Conservation (phyloP, 1,140 invertebrate species). For the Ooceraea biroi region DNA sequence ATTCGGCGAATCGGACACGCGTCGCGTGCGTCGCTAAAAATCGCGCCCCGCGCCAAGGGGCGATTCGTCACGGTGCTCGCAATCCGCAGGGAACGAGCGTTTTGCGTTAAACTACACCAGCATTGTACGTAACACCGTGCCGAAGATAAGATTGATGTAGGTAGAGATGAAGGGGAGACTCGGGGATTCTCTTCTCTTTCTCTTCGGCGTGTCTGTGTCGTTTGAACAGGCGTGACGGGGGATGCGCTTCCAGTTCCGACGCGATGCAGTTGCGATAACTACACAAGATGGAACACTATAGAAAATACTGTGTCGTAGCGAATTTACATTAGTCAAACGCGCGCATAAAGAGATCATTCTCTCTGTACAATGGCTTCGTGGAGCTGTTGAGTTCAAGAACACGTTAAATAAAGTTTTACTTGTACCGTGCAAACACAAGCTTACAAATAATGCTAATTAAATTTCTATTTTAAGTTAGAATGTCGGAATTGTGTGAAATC, state of each 20-base stretch:
- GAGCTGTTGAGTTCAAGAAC: not conserved
- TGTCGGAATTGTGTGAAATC: too few relatives aligned
- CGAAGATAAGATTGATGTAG: slow-evolving; percentile 46
- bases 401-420: not conserved
- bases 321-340: slow-evolving; percentile 27
- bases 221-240: slow-evolving; percentile 57
- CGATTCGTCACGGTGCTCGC: slow-evolving; percentile 71
- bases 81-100: slow-evolving; percentile 18
- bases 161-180: slow-evolving; percentile 26
- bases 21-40: slow-evolving; percentile 64
- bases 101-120: slow-evolving; percentile 4
- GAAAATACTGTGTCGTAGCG: not conserved
- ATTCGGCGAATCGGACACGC: slow-evolving; percentile 79
- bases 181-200: not conserved
- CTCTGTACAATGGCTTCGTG: not conserved
- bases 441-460: too few relatives aligned
- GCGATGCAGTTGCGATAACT: not conserved
- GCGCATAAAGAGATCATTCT: not conserved
- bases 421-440: too few relatives aligned
- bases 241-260: slow-evolving; percentile 20
- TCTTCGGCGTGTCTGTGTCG: not conserved
- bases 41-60: slow-evolving; percentile 43
- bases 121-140: slow-evolving; percentile 20
- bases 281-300: not conserved
- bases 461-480: too few relatives aligned